phyloP scores from a whole-genome alignment of 2,888 invertebrate genomes.

The Choristoneura rosaceana region DNA sequence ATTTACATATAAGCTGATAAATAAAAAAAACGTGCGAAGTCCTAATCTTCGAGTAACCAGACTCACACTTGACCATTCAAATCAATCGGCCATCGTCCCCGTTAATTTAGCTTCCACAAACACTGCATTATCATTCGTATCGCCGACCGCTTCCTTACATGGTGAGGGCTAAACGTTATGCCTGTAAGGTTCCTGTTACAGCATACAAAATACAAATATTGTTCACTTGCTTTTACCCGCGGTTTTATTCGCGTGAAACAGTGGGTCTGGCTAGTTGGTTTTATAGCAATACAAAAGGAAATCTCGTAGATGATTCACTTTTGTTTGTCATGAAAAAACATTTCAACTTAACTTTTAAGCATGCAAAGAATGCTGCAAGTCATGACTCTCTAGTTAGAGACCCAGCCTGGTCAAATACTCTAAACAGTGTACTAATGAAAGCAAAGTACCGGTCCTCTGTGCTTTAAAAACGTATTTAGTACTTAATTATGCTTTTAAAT shows the following conservation, averaged over 20 bases:
- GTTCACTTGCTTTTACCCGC: too few relatives aligned
- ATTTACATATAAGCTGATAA: too few relatives aligned
- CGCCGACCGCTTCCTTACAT: constrained; percentile 50
- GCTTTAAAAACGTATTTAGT: constrained; percentile 34
- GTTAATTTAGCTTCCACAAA: constrained; percentile 73
- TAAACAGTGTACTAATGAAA: constrained; percentile 34
- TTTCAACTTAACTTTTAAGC: background rate
- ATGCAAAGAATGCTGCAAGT: constrained; percentile 15
- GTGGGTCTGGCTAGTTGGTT: too few relatives aligned
- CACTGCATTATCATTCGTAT: constrained; percentile 69
- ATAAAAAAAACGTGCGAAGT: too few relatives aligned
- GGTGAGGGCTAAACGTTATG: constrained; percentile 39
- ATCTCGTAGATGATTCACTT: too few relatives aligned
- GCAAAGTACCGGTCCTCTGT: constrained; percentile 35
- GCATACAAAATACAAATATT: background rate
- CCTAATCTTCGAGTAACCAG: too few relatives aligned
- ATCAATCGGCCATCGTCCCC: constrained; percentile 47
- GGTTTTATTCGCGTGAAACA: too few relatives aligned
- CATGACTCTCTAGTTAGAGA: constrained; percentile 36
- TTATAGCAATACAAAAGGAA: too few relatives aligned
- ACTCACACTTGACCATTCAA: too few relatives aligned
- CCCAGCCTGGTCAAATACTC: constrained; percentile 33
- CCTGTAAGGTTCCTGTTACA: constrained; percentile 29
- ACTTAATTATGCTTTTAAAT: constrained; percentile 36
- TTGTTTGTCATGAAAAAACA: too few relatives aligned